A percentile compares a stretch with the other conserved stretches of the same genome.
phyloP scores from a whole-genome alignment of 1,140 invertebrate genomes.

The Catajapyx aquilonaris region DNA sequence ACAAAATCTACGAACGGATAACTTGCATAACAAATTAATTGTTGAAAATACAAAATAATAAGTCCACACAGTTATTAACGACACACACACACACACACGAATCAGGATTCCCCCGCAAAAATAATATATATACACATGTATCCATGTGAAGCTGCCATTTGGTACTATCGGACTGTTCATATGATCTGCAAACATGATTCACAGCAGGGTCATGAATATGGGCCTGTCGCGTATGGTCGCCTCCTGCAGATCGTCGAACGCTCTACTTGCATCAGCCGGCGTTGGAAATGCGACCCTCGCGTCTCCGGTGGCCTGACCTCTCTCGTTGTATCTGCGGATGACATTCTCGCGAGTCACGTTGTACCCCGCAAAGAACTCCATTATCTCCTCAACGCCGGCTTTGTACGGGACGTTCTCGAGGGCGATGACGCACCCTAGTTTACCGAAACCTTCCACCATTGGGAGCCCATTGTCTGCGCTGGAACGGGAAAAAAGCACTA shows the following conservation, averaged over 20 bases:
- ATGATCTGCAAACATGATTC: no score
- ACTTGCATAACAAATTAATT: no score
- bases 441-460: slow-evolving; percentile 38
- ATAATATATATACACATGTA: no score
- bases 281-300: slow-evolving; percentile 60
- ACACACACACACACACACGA: no score
- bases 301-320: slow-evolving; percentile 68
- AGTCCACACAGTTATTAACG: no score
- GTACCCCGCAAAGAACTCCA: slow-evolving; percentile 62
- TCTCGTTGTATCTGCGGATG: slow-evolving; percentile 60
- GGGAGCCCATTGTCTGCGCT: slow-evolving; percentile 5
- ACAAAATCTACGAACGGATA: no score
- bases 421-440: slow-evolving; percentile 57
- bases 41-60: no score
- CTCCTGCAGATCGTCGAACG: slow-evolving; percentile 33
- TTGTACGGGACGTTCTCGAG: slow-evolving; percentile 71
- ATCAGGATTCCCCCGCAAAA: no score
- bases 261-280: slow-evolving; percentile 49
- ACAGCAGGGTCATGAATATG: slow-evolving; percentile 22
- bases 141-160: no score
- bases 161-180: no score
- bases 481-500: no score
- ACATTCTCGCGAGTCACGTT: slow-evolving; percentile 50
- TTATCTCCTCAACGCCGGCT: slow-evolving; percentile 64
- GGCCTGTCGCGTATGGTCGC: slow-evolving; percentile 30